Evolutionary conservation across 2,797 vertebrate genomes (phyloP), one percentile per base, ranked within the genome.

Genomic region (Pyrrhura leucotis): DNA sequence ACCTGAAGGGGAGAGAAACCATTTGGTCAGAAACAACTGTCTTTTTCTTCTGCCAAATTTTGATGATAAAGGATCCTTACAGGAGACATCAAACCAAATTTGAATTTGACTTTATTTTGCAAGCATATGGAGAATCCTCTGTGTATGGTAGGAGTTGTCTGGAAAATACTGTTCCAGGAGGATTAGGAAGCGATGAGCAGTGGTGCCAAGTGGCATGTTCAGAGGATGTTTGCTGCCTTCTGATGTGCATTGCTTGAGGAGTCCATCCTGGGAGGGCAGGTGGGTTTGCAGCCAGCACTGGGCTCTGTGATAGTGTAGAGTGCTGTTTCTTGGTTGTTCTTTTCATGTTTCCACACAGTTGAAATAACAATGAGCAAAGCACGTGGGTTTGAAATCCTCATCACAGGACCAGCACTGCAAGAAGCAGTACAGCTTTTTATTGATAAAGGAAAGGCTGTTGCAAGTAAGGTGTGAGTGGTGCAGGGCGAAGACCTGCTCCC

Each of bases 91-190:
- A 75, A 75, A 77, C 65, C 67, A 65, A 56, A 79, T 87, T 62
- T 79, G 58, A 56, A 53, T 83, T 67, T 77, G n/a, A 83, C 51
- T 92, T 93, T 26, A 61, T 91, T 89, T 83, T 83, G 65, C 68
- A 74, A 89, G 65, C 88, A 54, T 48, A 58, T 0, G 5, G 85
- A 68, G 56, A 78, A 77, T 72, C 89, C 62, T 89, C 9, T 0
- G 63, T 44, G 39, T 59, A 19, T 51, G 85, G 56, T 51, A 42
- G 82, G 56, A 56, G 61, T 10, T 89, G 75, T 58, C 77, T 87
- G 89, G 74, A 69, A 92, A 76, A 87, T 29, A 47, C 71, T 71
- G 0, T 89, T 92, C 81, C 81, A 71, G 81, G 67, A 85, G 54
- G 78, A 80, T 58, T 44, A 67, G 91, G 44, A 90, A 68, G 59